phyloP scores from a whole-genome alignment of 2,113 vertebrate species.

The Epinephelus moara region DNA sequence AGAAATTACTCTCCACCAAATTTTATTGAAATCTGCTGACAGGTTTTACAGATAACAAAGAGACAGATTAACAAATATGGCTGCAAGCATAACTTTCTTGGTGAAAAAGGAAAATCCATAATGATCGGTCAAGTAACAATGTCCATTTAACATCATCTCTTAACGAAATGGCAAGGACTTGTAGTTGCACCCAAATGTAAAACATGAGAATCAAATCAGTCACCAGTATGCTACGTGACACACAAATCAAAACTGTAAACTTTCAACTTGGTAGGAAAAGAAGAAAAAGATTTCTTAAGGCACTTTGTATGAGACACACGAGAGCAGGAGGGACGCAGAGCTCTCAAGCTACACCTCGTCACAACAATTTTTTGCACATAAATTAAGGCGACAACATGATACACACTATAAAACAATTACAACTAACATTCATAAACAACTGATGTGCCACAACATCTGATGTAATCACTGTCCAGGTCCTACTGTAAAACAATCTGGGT shows the following conservation, averaged over 20 bases:
- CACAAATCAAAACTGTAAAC: slow-evolving; percentile 28
- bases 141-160: not conserved
- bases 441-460: slow-evolving; percentile 20
- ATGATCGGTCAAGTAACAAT: not conserved
- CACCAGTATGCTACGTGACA: slow-evolving; percentile 11
- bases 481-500: not conserved
- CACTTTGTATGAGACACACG: slow-evolving; percentile 31
- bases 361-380: slow-evolving; percentile 27
- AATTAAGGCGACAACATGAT: slow-evolving; percentile 44
- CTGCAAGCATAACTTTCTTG: not conserved
- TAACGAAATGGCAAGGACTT: not conserved
- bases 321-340: not conserved
- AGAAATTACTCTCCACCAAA: not conserved
- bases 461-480: not conserved
- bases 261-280: slow-evolving; percentile 18
- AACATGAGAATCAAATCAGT: slow-evolving; percentile 16
- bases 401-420: slow-evolving; percentile 27
- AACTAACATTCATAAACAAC: slow-evolving; percentile 42
- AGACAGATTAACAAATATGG: slow-evolving; percentile 2
- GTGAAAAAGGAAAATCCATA: not conserved
- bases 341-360: not conserved
- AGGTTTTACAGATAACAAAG: not conserved
- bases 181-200: not conserved
- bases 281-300: slow-evolving; percentile 29
- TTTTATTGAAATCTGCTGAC: slow-evolving; percentile 22